Conservation (phyloP, 1,140 invertebrate genomes). For the Trypoxylus dichotomus region DNA sequence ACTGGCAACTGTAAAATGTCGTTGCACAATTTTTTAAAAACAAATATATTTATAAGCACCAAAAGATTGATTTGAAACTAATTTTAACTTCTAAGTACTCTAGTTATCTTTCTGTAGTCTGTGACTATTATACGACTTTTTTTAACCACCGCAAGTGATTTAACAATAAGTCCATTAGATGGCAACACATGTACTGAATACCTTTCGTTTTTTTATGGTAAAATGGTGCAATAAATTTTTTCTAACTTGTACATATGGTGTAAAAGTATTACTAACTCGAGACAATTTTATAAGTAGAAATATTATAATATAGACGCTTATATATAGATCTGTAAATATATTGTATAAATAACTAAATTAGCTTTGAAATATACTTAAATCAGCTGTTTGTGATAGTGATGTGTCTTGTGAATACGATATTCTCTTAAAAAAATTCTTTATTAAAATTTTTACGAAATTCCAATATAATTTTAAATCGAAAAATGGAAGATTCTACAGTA, state of each 20-base stretch:
- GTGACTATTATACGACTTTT: not conserved
- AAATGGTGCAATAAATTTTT: not conserved
- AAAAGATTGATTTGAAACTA: no score
- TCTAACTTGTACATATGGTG: not conserved
- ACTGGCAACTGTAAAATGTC: no score
- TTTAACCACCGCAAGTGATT: no score
- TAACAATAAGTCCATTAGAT: not conserved
- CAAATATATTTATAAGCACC: no score
- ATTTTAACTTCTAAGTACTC: no score
- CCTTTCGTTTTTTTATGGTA: not conserved
- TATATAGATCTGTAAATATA: not conserved
- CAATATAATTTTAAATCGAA: constrained; percentile 11
- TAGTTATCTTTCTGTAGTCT: not conserved
- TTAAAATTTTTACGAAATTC: not conserved
- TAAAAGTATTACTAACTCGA: not conserved
- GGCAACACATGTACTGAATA: not conserved
- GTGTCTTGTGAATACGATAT: not conserved
- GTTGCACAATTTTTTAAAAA: no score
- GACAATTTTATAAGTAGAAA: not conserved
- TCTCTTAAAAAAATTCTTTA: not conserved
- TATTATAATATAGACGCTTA: not conserved
- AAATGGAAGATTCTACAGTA: constrained; percentile 49
- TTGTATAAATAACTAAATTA: not conserved
- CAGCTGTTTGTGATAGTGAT: not conserved
- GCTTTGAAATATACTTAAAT: not conserved